phyloP scores from a whole-genome alignment of 2,797 vertebrate genomes.

The Brachyrhaphis roseni region DNA sequence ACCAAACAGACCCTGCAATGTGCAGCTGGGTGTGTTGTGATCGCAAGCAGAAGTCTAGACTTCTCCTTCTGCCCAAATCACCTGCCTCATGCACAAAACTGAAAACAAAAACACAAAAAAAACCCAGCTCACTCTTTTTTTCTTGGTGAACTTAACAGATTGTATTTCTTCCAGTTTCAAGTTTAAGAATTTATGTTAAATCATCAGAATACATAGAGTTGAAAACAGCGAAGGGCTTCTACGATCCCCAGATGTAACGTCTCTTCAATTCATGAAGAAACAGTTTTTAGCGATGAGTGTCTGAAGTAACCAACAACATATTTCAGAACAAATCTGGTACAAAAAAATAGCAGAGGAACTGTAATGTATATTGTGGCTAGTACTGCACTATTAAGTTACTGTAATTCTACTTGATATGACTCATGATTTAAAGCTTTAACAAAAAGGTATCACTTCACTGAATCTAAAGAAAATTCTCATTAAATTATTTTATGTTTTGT shows the following conservation, averaged over 20 bases:
- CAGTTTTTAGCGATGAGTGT: neutral
- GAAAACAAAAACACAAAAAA: neutral
- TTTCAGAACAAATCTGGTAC: neutral
- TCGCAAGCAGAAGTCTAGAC: constrained; percentile 6
- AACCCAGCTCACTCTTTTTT: too few relatives aligned
- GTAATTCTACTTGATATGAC: neutral
- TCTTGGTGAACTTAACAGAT: neutral
- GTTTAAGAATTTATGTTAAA: neutral
- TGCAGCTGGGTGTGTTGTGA: constrained; percentile 47
- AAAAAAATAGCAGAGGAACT: neutral
- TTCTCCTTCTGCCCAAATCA: constrained; percentile 21
- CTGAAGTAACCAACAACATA: neutral
- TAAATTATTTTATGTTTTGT: neutral
- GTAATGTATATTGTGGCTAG: neutral
- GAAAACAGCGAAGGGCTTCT: neutral
- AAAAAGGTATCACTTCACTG: neutral
- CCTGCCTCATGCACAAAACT: neutral
- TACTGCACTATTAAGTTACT: neutral
- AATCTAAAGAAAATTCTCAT: neutral
- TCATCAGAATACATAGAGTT: neutral
- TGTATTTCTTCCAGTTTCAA: neutral
- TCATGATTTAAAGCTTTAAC: neutral
- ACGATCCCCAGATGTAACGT: neutral
- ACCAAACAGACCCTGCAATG: constrained; percentile 53
- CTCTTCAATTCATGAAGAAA: neutral